Conservation (phyloP, 2,888 invertebrate genomes). For the Hyles lineata region DNA sequence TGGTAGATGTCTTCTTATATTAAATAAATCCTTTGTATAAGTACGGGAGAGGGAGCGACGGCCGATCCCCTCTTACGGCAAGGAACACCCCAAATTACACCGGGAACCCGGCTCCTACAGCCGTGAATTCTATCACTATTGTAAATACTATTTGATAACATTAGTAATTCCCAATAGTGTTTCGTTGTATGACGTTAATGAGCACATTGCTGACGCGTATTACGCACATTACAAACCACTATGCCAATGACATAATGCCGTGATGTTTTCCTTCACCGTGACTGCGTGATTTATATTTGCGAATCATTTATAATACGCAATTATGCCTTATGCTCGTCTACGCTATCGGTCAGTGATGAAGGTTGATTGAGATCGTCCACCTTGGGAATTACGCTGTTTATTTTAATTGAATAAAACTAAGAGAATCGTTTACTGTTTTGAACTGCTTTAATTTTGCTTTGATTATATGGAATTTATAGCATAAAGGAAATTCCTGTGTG, state of each 20-base stretch:
- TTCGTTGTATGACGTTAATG: conserved; percentile 18
- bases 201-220: not conserved
- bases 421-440: too few relatives aligned
- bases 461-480: too few relatives aligned
- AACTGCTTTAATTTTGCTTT: too few relatives aligned
- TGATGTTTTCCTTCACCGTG: conserved; percentile 20
- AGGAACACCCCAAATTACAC: not conserved
- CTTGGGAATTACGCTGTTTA: not conserved
- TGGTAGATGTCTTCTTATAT: not conserved
- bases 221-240: not conserved
- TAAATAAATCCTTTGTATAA: conserved; percentile 5
- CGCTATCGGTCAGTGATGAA: not conserved
- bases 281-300: not conserved
- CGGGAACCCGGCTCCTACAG: not conserved
- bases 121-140: too few relatives aligned
- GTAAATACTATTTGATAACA: not conserved
- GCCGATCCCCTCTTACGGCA: not conserved
- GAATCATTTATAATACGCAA: not conserved
- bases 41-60: not conserved
- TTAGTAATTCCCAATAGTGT: conserved; percentile 3
- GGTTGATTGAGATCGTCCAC: conserved; percentile 1
- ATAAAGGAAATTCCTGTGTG: too few relatives aligned
- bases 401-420: not conserved
- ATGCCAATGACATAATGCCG: conserved; percentile 7
- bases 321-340: not conserved